Conservation (phyloP, 1,140 invertebrate genomes). For the Agrilus planipennis region DNA sequence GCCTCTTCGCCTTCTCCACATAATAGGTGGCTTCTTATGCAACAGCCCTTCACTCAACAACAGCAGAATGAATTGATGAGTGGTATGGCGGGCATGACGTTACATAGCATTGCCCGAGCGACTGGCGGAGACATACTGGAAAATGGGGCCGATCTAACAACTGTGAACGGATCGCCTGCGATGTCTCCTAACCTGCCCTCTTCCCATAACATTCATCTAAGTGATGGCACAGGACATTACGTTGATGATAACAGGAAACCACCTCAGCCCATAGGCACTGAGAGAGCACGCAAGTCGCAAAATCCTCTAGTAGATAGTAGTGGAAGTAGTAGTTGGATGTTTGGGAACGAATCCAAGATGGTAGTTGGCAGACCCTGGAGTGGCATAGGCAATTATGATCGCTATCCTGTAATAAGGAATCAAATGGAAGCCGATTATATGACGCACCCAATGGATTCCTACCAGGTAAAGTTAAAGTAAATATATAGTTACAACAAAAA, state of each 20-base stretch:
- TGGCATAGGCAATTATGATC: constrained; percentile 16
- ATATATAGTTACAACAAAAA: neutral
- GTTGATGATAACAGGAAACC: constrained; percentile 54
- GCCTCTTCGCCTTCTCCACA: constrained; percentile 11
- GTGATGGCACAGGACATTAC: constrained; percentile 28
- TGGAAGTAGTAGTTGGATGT: constrained; percentile 47
- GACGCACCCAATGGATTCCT: constrained; percentile 35
- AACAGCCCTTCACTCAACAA: constrained; percentile 22
- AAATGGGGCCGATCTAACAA: constrained; percentile 31
- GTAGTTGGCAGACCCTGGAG: constrained; percentile 29
- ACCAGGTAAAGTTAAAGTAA: constrained; percentile 30
- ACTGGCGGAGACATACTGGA: constrained; percentile 42
- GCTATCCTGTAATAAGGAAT: constrained; percentile 27
- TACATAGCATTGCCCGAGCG: constrained; percentile 36
- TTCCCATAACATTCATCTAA: constrained; percentile 19
- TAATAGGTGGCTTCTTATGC: constrained; percentile 19
- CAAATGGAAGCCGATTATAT: constrained; percentile 28
- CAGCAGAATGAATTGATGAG: constrained; percentile 26
- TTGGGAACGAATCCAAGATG: constrained; percentile 38
- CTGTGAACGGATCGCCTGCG: constrained; percentile 40
- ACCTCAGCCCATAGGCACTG: constrained; percentile 64
- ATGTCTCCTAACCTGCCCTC: constrained; percentile 44
- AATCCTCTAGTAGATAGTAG: constrained; percentile 40
- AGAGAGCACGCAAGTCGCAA: constrained; percentile 54
- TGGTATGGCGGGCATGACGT: constrained; percentile 34